These are phyloP conservation scores for Sialis lutaria DNA, from an alignment of 2,888 invertebrate species.

Conservation along the genomic window DNA sequence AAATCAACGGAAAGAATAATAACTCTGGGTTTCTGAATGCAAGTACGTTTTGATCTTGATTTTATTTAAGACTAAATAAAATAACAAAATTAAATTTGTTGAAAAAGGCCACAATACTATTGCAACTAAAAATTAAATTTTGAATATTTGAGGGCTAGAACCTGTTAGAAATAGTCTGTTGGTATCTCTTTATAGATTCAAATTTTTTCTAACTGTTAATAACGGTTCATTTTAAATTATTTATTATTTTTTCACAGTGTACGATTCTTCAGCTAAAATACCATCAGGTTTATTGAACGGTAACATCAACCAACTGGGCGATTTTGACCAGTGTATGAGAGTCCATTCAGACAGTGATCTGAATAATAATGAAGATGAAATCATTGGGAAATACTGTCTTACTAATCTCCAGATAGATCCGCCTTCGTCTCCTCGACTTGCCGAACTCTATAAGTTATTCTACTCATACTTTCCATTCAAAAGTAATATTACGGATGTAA, in stretches of 20 bases:
- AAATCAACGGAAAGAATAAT: too few relatives aligned
- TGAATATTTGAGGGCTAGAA: too few relatives aligned
- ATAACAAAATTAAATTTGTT: too few relatives aligned
- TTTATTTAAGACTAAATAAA: too few relatives aligned
- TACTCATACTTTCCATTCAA: constrained; percentile 44
- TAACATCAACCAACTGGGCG: constrained; percentile 25
- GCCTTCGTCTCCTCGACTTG: constrained; percentile 30
- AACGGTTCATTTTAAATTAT: neutral
- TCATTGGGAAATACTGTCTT: constrained; percentile 45
- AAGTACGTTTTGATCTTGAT: too few relatives aligned
- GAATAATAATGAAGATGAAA: constrained; percentile 17
- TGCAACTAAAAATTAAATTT: too few relatives aligned
- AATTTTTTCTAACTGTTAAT: too few relatives aligned
- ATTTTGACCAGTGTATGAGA: constrained; percentile 23
- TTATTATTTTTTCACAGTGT: constrained; percentile 18
- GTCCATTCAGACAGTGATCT: constrained; percentile 10
- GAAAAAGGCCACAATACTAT: too few relatives aligned
- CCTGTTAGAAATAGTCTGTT: too few relatives aligned
- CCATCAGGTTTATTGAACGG: constrained; percentile 25
- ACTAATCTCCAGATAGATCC: constrained; percentile 38
- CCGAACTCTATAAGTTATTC: constrained; percentile 30
- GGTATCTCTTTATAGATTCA: too few relatives aligned
- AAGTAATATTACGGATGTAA: constrained; percentile 48
- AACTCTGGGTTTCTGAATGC: too few relatives aligned
- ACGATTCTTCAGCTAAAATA: constrained; percentile 24